Evolutionary conservation across 2,797 vertebrate genomes (phyloP), one percentile per base, ranked within the genome.

Genomic region (Vireo griseus): DNA sequence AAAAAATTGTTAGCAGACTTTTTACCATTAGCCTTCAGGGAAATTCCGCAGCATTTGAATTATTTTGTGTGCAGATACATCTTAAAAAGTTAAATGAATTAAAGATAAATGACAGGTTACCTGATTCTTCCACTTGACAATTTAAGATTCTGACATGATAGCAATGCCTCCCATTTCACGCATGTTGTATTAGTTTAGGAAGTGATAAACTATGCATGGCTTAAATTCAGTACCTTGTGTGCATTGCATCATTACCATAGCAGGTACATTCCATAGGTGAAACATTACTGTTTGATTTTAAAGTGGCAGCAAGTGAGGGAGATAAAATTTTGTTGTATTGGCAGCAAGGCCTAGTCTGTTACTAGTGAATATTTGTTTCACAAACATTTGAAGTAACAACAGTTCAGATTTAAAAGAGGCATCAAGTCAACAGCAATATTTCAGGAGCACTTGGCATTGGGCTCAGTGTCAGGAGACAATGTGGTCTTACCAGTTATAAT

Each of bases 51-150:
- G 58, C 22, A 35, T 87, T 81, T 82, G 45, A 65, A 72, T 87
- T 78, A 63, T 35, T 58, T 87, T 68, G 12, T 76, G 37, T 81
- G 78, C 39, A 52, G 81, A 59, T 87, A 71, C 7, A 75, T 91
- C 90, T 81, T 44, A 44, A 87, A 63, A 92, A 74, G 35, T 80
- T 80, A 77, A 83, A 74, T 91, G 31, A 88, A 59, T 92, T 94
- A 89, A 86, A 81, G 65, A 71, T 95, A 39, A 77, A 40, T 58
- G 11, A 55, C n/a, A 48, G 84, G 50, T 72, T 89, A 90, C 66
- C 82, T 67, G 58, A 94, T 80, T 86, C 54, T 26, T 86, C 47
- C 47, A 59, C 54, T 37, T 91, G 42, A 82, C 63, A 79, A 65
- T 78, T 93, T 85, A 50, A 84, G 85, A 75, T 90, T 87, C 63